Conservation (phyloP, 2,113 vertebrate genomes). For the Helogale parvula region DNA sequence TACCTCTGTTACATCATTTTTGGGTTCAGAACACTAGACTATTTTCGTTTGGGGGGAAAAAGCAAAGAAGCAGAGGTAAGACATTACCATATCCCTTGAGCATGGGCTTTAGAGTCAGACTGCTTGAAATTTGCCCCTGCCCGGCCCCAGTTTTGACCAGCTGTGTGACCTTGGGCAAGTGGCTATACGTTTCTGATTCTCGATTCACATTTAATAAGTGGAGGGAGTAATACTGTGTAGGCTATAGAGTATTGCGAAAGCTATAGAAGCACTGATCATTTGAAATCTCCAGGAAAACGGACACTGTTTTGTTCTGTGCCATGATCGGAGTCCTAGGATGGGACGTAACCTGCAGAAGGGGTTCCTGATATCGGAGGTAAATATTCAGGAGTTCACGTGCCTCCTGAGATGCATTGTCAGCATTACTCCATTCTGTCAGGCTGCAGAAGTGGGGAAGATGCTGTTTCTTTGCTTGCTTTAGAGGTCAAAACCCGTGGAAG, state of each 20-base stretch:
- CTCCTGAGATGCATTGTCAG: background rate
- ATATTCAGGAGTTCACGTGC: background rate
- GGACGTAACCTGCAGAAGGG: accelerated
- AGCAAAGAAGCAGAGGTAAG: background rate
- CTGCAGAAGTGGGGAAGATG: background rate
- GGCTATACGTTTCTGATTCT: background rate
- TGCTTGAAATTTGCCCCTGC: background rate
- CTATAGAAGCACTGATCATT: no score
- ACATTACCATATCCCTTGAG: background rate
- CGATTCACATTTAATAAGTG: background rate
- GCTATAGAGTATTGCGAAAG: background rate
- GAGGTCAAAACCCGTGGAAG: background rate
- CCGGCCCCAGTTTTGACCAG: background rate
- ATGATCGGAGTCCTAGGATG: no score
- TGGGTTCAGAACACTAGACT: background rate
- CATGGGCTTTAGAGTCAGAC: background rate
- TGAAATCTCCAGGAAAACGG: background rate
- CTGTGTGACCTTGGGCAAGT: background rate
- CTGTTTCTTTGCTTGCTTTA: background rate
- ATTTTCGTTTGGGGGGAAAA: background rate
- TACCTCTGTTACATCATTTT: background rate
- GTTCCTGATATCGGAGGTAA: background rate
- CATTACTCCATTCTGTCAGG: background rate
- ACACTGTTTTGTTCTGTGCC: background rate
- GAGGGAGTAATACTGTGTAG: background rate